Evolutionary conservation across 2,797 vertebrate species (phyloP), one percentile per base, ranked within the genome.

Genomic region (Sebastes iracundus): DNA sequence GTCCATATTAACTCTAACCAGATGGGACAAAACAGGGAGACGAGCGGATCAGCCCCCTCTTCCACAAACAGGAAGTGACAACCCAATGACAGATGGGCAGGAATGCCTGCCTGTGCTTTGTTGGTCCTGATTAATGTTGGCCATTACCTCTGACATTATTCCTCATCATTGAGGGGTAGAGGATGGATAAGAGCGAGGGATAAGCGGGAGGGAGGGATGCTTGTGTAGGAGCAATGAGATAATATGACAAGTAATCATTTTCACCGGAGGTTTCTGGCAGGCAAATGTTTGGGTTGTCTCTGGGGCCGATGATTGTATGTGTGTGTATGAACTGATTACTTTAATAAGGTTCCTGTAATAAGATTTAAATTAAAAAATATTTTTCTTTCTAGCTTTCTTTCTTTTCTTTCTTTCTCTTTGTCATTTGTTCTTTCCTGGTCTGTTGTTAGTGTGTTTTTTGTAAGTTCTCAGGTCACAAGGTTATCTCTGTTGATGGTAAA

Each of bases 131-230:
- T 91, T 89, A 89, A 93, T 91, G 87, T 87, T 32, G 72, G 67
- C 88, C 89, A 90, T 94, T 91, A 92, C 78, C 68, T 81, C 83
- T 82, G 88, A 88, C 88, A 88, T 93, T 89, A 93, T 81, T 92
- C 77, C 86, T 85, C 80, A 92, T 91, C 82, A 89, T 56, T 74
- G 81, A 56, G 58, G 63, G 32, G 28, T 14, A 42, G 66, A 74
- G 58, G 79, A 88, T 60, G 75, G 81, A 89, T 82, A 77, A 68
- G 81, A 85, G 79, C 7, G 8, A 77, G 58, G 75, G 72, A 82
- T 77, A 42, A n/a, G 25, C 16, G 58, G 49, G 67, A 80, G 79
- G 87, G 30, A 68, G 79, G 80, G 85, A 82, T 55, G 77, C 65
- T 75, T 71, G 62, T 77, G 75, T 73, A 49, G 77, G 68, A 88